phyloP scores from a whole-genome alignment of 1,140 invertebrate species.

The Neodiprion pinetum region DNA sequence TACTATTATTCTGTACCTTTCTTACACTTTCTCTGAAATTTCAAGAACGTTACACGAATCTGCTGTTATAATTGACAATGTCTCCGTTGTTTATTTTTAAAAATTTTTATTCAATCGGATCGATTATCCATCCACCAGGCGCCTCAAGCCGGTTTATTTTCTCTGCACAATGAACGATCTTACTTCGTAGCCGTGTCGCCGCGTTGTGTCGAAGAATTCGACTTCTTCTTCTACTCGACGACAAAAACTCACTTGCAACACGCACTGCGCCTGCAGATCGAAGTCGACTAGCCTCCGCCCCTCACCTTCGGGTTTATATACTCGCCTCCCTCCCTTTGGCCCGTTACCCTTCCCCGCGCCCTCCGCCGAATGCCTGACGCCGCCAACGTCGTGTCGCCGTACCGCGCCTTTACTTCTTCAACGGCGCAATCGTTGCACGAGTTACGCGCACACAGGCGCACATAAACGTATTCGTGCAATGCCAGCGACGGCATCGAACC shows the following conservation, averaged over 20 bases:
- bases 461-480: no score
- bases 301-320: constrained; percentile 54
- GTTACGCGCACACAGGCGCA: neutral
- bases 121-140: neutral
- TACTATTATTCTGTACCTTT: neutral
- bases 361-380: constrained; percentile 30
- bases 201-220: no score
- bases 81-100: neutral
- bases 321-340: constrained; percentile 34
- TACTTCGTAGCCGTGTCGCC: no score
- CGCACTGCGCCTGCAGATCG: constrained; percentile 28
- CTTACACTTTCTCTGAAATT: neutral
- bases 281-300: constrained; percentile 57
- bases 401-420: neutral
- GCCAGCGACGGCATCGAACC: no score
- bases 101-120: neutral
- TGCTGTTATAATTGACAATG: neutral
- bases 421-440: constrained; percentile 50
- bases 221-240: neutral
- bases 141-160: no score
- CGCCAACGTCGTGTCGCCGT: constrained; percentile 22
- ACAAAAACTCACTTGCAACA: neutral
- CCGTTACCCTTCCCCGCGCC: constrained; percentile 19
- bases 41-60: neutral
- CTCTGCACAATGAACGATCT: no score